Base-by-base conservation (phyloP, 2,113 vertebrate genomes). In the Callithrix jacchus region DNA sequence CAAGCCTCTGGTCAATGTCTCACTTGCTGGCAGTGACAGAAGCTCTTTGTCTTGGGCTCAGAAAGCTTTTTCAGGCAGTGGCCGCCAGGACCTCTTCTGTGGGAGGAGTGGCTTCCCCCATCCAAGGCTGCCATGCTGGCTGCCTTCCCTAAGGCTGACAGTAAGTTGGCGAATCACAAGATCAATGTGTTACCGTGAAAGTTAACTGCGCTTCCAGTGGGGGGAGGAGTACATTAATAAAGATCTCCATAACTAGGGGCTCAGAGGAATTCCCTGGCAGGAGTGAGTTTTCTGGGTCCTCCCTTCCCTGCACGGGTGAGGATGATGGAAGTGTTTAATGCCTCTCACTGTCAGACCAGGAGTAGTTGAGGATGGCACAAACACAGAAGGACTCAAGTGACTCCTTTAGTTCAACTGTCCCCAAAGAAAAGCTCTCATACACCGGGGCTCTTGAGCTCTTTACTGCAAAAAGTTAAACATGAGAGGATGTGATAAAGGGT, bases 1-100 rank as follows among this genome's bases (percentile, higher is more conserved):
- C 32, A 80, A 92, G 73, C 30, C 70, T 32, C 58, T 42, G 93
- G 88, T 96, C 86, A 96, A 73, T 0, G 6, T 87, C 77, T 93
- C 32, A 71, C 70, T 96, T 70, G 82, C 58, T 82, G 64, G 30
- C 2, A 0, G 40, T 66, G 94, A 95, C 93, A 91, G 87, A 79
- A 84, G n/a, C 47, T 23, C 64, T 94, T 84, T 96, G 80, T 93
- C 74, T 90, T 37, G 37, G 35, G 18, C 45, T 92, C 61, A 3
- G 83, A 74, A 16, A 73, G 47, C 3, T 80, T 45, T 21, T 42
- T 76, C 54, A 30, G 64, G 4, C 32, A n/a, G 8, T 49, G 14
- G 35, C 30, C 12, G 0, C 35, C 6, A 85, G 68, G 70, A 54
- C 30, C 42, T 85, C 37, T 14, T 61, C 80, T 10, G 7, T 4